Conservation (phyloP, 2,888 invertebrate species). For the Platycheirus rosarum region DNA sequence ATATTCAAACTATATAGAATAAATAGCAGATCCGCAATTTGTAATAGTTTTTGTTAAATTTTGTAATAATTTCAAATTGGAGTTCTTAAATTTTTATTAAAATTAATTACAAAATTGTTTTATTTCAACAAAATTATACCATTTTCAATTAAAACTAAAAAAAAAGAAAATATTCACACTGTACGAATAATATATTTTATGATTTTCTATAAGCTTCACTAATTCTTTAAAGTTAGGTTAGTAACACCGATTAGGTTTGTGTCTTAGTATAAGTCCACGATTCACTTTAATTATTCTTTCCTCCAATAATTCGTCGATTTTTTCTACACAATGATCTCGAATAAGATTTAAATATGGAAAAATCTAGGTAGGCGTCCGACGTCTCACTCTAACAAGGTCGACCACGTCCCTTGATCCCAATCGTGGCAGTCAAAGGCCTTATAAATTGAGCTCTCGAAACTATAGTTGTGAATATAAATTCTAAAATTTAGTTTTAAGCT, state of each 20-base stretch:
- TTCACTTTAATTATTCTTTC: neutral
- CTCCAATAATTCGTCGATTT: conserved; percentile 9
- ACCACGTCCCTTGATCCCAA: conserved; percentile 20
- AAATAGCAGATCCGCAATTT: too few relatives aligned
- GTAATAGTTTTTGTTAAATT: too few relatives aligned
- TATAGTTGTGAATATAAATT: neutral
- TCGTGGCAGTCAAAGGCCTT: neutral
- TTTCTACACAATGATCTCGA: neutral
- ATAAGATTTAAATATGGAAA: neutral
- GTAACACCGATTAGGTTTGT: conserved; percentile 5
- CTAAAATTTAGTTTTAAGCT: neutral
- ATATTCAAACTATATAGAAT: too few relatives aligned
- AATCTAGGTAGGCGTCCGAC: neutral
- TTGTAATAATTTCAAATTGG: too few relatives aligned
- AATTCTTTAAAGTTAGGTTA: too few relatives aligned
- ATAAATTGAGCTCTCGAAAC: conserved; percentile 12
- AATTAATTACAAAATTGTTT: too few relatives aligned
- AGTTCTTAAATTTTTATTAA: too few relatives aligned
- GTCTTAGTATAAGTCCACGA: neutral
- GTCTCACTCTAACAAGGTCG: neutral
- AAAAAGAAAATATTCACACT: too few relatives aligned
- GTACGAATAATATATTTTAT: too few relatives aligned
- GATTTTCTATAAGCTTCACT: too few relatives aligned
- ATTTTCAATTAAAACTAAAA: too few relatives aligned
- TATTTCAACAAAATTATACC: too few relatives aligned